Percentiles rank a stretch among this genome's conserved stretches.
Evolutionary conservation across 1,140 invertebrate genomes (phyloP).

Genomic region (Drosophila teissieri): DNA sequence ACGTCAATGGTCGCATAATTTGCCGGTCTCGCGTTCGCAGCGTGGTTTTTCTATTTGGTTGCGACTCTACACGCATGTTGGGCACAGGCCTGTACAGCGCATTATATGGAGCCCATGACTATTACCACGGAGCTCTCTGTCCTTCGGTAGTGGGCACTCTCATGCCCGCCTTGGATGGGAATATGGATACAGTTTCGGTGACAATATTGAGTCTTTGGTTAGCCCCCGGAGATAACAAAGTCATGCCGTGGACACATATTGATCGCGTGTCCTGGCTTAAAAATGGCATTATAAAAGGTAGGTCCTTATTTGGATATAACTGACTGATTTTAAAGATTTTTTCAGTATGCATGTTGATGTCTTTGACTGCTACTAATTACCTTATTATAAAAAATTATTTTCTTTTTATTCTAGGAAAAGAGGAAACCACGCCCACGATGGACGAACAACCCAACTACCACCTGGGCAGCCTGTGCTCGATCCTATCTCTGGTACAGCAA

Average conservation of each 20-base stretch:
- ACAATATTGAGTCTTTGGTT: constrained; percentile 70
- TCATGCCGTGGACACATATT: constrained; percentile 71
- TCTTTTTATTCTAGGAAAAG: neutral
- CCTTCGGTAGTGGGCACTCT: constrained; percentile 76
- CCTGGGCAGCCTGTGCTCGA: constrained; percentile 62
- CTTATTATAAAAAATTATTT: no score
- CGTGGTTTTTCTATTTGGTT: constrained; percentile 80
- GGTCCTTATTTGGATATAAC: neutral
- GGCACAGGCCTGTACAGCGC: constrained; percentile 73
- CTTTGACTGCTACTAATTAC: no score
- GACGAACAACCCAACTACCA: constrained; percentile 46
- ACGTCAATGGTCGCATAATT: constrained; percentile 64
- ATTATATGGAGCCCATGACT: constrained; percentile 74
- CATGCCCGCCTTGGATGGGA: constrained; percentile 74
- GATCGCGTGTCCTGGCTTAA: constrained; percentile 64
- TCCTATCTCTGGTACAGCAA: constrained; percentile 65
- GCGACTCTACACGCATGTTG: constrained; percentile 74
- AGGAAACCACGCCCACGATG: constrained; percentile 12
- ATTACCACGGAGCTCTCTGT: constrained; percentile 78
- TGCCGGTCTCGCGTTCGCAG: constrained; percentile 60
- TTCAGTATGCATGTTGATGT: no score
- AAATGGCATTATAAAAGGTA: constrained; percentile 66
- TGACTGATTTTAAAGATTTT: neutral
- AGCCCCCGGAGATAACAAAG: constrained; percentile 40
- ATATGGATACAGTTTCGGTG: constrained; percentile 71